Evolutionary conservation across 2,113 vertebrate species (phyloP).

Genomic region (Tachuris rubrigastra): DNA sequence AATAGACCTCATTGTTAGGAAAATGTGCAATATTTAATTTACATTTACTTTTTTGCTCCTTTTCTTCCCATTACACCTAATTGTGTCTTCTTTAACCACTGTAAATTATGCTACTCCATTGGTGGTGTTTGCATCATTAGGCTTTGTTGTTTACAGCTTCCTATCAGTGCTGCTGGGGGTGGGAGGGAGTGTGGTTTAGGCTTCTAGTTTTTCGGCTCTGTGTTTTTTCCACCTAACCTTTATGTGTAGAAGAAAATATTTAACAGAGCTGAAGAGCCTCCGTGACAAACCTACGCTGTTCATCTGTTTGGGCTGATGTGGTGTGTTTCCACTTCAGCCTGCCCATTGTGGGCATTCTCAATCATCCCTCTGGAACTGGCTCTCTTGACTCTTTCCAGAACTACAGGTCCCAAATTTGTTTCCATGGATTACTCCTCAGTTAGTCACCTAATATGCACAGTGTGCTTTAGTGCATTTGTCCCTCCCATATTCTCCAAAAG

Average conservation of each 20-base stretch:
- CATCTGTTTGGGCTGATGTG: neutral
- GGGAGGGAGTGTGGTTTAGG: neutral
- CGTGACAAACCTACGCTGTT: neutral
- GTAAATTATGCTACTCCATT: slow-evolving; percentile 13
- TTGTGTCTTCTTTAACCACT: slow-evolving; percentile 12
- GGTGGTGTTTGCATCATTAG: slow-evolving; percentile 30
- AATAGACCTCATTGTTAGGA: neutral
- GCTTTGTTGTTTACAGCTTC: slow-evolving; percentile 21
- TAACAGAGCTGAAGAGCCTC: neutral
- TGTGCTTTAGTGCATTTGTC: neutral
- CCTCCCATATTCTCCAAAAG: neutral
- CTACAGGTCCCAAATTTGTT: neutral
- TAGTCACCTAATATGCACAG: neutral
- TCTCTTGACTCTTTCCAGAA: neutral
- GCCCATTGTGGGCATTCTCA: neutral
- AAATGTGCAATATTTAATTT: slow-evolving; percentile 40
- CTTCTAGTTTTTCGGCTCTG: neutral
- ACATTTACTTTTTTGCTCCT: neutral
- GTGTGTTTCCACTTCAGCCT: neutral
- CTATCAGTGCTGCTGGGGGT: neutral
- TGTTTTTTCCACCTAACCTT: neutral
- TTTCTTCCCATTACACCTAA: slow-evolving; percentile 40
- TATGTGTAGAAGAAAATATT: neutral
- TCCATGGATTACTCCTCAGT: neutral
- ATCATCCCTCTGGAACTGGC: neutral